Conservation (phyloP, 92 coral and sea anemone genomes). For the Actinernus sp. region DNA sequence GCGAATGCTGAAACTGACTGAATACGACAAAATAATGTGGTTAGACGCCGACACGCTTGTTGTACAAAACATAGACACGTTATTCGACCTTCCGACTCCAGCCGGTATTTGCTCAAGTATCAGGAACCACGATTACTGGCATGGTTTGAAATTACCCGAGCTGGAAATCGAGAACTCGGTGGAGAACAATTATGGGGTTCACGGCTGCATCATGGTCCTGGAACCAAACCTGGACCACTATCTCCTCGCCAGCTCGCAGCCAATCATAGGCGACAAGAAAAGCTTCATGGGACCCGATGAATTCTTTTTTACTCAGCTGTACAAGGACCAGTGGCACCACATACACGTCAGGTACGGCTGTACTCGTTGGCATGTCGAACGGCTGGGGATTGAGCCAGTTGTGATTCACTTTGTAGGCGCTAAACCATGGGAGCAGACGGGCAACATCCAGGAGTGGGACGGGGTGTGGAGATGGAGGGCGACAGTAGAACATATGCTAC, state of each 20-base stretch:
- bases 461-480: constrained; percentile 40
- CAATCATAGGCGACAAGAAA: constrained; percentile 64
- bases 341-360: constrained; percentile 80
- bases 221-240: constrained; percentile 76
- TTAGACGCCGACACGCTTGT: constrained; percentile 86
- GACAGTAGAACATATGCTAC: constrained; percentile 5
- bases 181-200: constrained; percentile 80
- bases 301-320: constrained; percentile 80
- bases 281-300: constrained; percentile 89
- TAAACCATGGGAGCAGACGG: constrained; percentile 69
- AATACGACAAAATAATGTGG: constrained; percentile 81
- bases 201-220: constrained; percentile 82
- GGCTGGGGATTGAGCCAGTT: constrained; percentile 45
- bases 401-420: constrained; percentile 77
- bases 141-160: constrained; percentile 78
- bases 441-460: constrained; percentile 53
- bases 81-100: constrained; percentile 73
- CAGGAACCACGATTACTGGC: constrained; percentile 77
- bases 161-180: constrained; percentile 73
- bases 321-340: constrained; percentile 82
- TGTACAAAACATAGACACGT: constrained; percentile 62
- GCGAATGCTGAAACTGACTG: constrained; percentile 75
- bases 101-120: constrained; percentile 94
- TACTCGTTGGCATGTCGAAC: constrained; percentile 69
- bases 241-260: constrained; percentile 77